Evolutionary conservation across 37 sponge, comb jelly and placozoan genomes (phyloP).

Genomic region (Hormiphora californensis): DNA sequence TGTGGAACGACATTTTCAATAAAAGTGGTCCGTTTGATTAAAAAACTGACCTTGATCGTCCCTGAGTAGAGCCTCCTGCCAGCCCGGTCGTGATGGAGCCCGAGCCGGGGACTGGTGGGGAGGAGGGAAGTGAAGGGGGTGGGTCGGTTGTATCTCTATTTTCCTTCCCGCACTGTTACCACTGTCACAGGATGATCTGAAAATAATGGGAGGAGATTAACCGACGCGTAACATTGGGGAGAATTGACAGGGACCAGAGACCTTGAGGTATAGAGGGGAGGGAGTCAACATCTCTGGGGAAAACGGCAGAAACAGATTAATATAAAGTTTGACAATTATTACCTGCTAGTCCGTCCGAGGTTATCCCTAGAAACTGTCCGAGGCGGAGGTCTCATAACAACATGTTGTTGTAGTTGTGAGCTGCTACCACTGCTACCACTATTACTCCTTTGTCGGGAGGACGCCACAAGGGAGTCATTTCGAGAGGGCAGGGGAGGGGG

Average conservation of each 20-base stretch:
- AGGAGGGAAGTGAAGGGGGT: slow-evolving; percentile 16
- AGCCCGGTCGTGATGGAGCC: neutral
- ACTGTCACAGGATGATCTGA: too few relatives aligned
- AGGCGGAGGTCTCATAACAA: neutral
- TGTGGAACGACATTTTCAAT: neutral
- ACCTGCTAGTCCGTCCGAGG: too few relatives aligned
- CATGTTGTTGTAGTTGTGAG: neutral
- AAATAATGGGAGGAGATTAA: too few relatives aligned
- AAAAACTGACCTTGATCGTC: neutral
- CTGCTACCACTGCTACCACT: neutral
- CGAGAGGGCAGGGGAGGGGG: slow-evolving; percentile 31
- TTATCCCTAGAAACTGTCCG: neutral
- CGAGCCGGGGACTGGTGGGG: neutral
- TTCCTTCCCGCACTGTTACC: too few relatives aligned
- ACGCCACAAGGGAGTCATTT: slow-evolving; percentile 24
- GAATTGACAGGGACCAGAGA: too few relatives aligned
- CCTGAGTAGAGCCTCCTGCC: neutral
- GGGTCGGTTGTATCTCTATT: too few relatives aligned
- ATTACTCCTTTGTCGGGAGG: neutral
- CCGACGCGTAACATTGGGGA: too few relatives aligned
- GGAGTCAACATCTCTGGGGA: too few relatives aligned
- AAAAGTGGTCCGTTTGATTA: neutral
- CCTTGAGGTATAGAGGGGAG: too few relatives aligned
- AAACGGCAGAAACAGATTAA: too few relatives aligned
- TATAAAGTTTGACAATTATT: too few relatives aligned